phyloP scores from a whole-genome alignment of 2,113 vertebrate species.

The Danio rerio region DNA sequence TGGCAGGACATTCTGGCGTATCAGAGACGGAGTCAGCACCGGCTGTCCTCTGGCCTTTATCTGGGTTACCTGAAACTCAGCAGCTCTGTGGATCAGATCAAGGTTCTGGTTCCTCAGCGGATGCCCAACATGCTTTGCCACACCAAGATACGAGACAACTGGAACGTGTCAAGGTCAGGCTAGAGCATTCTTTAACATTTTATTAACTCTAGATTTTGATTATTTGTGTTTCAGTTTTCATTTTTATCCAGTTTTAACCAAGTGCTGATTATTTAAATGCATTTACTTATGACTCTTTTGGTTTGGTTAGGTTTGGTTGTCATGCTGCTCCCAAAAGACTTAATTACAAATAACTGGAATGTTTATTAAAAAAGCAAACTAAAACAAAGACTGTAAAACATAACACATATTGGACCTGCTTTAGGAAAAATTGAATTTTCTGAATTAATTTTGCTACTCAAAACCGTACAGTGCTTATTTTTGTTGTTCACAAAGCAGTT shows the following conservation, averaged over 20 bases:
- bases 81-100: constrained; percentile 98
- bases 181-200: neutral
- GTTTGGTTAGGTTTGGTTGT: too few relatives aligned
- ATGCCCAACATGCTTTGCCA: constrained; percentile 94
- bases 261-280: neutral
- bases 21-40: constrained; percentile 87
- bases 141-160: constrained; percentile 84
- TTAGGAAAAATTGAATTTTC: neutral
- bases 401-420: neutral
- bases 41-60: constrained; percentile 87
- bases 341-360: neutral
- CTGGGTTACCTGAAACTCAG: constrained; percentile 96
- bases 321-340: too few relatives aligned
- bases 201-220: neutral
- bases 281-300: too few relatives aligned
- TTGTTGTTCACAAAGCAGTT: neutral
- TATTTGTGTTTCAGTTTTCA: neutral
- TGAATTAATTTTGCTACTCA: neutral
- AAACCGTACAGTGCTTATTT: neutral
- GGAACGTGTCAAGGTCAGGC: constrained; percentile 69
- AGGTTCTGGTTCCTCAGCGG: constrained; percentile 89
- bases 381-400: neutral
- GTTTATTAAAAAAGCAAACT: neutral
- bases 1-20: constrained; percentile 89
- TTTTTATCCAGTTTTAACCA: neutral